Base-by-base conservation (phyloP, 2,797 vertebrate genomes). In the Siniperca undulata region DNA sequence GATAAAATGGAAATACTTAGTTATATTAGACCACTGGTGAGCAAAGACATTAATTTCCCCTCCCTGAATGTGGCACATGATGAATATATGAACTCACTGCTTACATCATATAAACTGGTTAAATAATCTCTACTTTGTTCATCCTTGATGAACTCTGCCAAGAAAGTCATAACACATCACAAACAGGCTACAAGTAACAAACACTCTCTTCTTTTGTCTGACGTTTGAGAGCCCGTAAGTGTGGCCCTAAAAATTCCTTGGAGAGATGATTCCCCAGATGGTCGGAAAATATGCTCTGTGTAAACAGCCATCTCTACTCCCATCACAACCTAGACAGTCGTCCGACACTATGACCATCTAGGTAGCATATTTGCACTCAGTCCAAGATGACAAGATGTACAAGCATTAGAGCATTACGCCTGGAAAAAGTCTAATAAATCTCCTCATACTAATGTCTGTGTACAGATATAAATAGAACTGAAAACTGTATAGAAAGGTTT, bases 351-450 rank as follows among this genome's bases (percentile, higher is more conserved):
- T 92, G 93, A 95, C 95, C 95, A 95, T 96, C 66, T 96, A 93
- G 71, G 95, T 94, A 92, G 86, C 88, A 94, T 94, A 94, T 80
- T 93, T 96, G 96, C 90, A 80, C 86, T 3, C 76, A 48, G 78
- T 94, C 94, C 95, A 96, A 94, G 88, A 90, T 66, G 82, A 93
- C 58, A 78, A 86, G 86, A 94, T 81, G 82, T 71, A 61, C 38
- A 86, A 78, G 70, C 46, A 27, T 55, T 34, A 34, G 30, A 53
- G 62, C 74, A 76, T 52, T 9, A 24, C 46, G 44, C 42, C 79
- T 89, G 80, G 74, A 88, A 64, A 70, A 27, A 55, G 72, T 87
- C 80, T n/a, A 12, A 68, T 42, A 76, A 70, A 69, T 75, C 42
- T 38, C 36, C 27, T 80, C 20, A 12, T 61, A 27, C 36, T 67